Conservation (phyloP, 2,113 vertebrate species). For the Lagopus muta region DNA sequence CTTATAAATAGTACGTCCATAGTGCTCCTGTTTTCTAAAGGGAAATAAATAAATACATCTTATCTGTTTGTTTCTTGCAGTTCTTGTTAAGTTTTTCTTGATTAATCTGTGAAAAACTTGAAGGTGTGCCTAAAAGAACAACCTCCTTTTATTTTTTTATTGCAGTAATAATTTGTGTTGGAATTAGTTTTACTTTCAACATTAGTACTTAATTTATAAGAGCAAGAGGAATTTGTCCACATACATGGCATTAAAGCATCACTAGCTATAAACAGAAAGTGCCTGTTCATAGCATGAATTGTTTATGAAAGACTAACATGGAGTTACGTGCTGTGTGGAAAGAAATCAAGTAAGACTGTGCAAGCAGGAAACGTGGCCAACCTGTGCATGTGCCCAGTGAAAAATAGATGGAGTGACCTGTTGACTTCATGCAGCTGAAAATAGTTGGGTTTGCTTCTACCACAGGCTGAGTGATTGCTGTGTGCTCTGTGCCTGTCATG, state of each 20-base stretch:
- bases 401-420: not conserved
- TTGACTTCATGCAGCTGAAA: not conserved
- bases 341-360: constrained; percentile 6
- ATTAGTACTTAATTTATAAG: constrained; percentile 13
- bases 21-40: constrained; percentile 56
- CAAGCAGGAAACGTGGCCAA: not conserved
- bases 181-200: constrained; percentile 26
- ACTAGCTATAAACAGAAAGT: constrained; percentile 4
- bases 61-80: constrained; percentile 31
- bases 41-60: constrained; percentile 35
- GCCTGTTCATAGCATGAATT: not conserved
- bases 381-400: not conserved
- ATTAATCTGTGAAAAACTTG: constrained; percentile 22
- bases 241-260: not conserved
- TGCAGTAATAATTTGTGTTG: constrained; percentile 26
- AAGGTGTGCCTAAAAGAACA: constrained; percentile 14
- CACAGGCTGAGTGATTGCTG: not conserved
- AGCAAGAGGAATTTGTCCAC: not conserved
- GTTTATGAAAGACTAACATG: not conserved
- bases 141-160: constrained; percentile 17
- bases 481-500: not conserved
- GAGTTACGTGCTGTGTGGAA: not conserved
- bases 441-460: not conserved
- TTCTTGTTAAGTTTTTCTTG: constrained; percentile 54
- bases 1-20: constrained; percentile 32